Conservation (phyloP, 64 coral and sea anemone species). For the Dendronephthya gigantea region DNA sequence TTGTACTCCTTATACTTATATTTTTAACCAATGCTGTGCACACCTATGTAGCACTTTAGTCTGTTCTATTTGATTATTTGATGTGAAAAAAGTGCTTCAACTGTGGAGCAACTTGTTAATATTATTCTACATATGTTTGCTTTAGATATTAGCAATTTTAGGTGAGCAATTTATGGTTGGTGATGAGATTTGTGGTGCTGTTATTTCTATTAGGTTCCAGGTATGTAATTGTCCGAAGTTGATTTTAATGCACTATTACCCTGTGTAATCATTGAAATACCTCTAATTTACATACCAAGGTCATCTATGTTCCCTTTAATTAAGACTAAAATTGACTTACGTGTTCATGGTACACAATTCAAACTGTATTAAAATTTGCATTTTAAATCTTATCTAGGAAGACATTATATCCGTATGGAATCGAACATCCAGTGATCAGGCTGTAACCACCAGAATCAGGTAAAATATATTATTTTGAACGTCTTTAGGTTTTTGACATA, state of each 20-base stretch:
- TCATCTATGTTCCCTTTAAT: too few species aligned
- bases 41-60: background rate
- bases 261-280: too few species aligned
- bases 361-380: background rate
- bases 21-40: too few species aligned
- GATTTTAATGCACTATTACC: background rate
- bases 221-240: constrained; percentile 4
- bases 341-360: too few species aligned
- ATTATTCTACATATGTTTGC: background rate
- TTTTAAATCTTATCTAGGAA: constrained; percentile 42
- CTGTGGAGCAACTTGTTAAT: too few species aligned
- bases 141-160: constrained; percentile 85
- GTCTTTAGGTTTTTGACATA: too few species aligned
- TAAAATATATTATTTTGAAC: constrained; percentile 9
- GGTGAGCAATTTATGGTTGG: constrained; percentile 99
- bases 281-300: too few species aligned
- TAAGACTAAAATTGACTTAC: too few species aligned
- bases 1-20: too few species aligned
- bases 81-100: too few species aligned
- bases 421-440: constrained; percentile 83
- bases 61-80: background rate
- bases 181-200: constrained; percentile 95
- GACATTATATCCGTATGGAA: constrained; percentile 99
- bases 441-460: constrained; percentile 90
- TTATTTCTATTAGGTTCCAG: constrained; percentile 98